phyloP scores from a whole-genome alignment of 2,797 vertebrate genomes.

The Glyptemys insculpta region DNA sequence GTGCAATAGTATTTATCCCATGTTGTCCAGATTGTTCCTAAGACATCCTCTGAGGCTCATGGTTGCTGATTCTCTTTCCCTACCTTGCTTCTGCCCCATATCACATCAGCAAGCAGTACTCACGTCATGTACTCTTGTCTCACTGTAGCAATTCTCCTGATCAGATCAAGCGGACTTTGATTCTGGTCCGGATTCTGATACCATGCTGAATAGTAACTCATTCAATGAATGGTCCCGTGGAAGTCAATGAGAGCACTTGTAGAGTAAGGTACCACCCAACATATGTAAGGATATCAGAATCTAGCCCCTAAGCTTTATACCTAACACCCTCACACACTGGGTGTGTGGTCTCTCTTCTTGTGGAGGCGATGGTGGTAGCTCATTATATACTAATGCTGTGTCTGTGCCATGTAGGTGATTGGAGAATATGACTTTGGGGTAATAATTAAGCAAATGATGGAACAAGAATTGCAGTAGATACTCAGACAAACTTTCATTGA shows the following conservation, averaged over 20 bases:
- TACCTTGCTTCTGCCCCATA: not conserved
- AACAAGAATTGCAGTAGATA: not conserved
- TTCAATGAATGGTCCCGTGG: not conserved
- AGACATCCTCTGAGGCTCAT: not conserved
- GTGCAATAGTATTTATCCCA: not conserved
- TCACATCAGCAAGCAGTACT: not conserved
- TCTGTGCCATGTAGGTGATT: not conserved
- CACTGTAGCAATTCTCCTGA: not conserved
- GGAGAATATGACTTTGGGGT: not conserved
- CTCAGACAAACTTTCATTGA: not conserved
- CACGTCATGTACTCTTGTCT: not conserved
- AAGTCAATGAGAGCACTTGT: not conserved
- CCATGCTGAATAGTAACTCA: not conserved
- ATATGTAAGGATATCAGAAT: not conserved
- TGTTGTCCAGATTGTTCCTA: not conserved
- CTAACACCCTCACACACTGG: not conserved
- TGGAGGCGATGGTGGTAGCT: not conserved
- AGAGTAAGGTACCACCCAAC: not conserved
- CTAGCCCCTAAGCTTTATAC: not conserved
- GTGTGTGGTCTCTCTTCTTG: not conserved
- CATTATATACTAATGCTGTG: not conserved
- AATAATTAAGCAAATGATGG: not conserved
- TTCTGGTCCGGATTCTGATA: not conserved
- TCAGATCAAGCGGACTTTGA: not conserved
- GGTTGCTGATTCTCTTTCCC: not conserved